Evolutionary conservation across 2,797 vertebrate genomes (phyloP).

Genomic region (Agapornis canus): DNA sequence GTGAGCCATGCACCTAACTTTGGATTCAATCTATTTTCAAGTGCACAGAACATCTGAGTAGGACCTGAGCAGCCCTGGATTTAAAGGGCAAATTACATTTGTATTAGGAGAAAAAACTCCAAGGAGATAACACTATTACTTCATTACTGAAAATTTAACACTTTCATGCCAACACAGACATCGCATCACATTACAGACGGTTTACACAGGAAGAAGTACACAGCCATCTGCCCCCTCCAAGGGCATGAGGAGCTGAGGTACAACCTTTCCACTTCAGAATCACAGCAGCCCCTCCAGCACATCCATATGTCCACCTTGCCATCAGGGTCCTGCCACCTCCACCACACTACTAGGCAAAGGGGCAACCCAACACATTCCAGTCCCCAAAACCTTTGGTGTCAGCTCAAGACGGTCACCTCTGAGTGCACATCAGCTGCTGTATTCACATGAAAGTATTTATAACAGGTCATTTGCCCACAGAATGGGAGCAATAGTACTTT

Average conservation of each 20-base stretch:
- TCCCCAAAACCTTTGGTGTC: not conserved
- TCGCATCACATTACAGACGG: too few species aligned
- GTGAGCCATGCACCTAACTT: not conserved
- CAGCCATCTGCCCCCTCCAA: not conserved
- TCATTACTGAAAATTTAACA: not conserved
- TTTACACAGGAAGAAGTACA: not conserved
- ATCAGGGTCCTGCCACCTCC: not conserved
- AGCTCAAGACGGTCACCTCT: not conserved
- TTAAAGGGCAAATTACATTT: not conserved
- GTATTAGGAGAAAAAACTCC: not conserved
- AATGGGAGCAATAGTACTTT: accelerated
- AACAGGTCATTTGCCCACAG: not conserved
- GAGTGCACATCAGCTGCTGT: not conserved
- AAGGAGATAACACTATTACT: not conserved
- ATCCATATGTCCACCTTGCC: accelerated
- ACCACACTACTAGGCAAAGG: not conserved
- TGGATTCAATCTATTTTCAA: not conserved
- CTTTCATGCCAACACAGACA: not conserved
- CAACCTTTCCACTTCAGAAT: not conserved
- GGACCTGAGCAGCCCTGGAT: not conserved
- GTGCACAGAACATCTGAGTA: not conserved
- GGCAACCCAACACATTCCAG: not conserved
- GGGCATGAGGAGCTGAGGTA: not conserved
- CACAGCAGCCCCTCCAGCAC: not conserved
- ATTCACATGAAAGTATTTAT: not conserved